These are phyloP conservation scores for Drosophila obscura DNA, from an alignment of 1,140 invertebrate species.

Conservation along the genomic window DNA sequence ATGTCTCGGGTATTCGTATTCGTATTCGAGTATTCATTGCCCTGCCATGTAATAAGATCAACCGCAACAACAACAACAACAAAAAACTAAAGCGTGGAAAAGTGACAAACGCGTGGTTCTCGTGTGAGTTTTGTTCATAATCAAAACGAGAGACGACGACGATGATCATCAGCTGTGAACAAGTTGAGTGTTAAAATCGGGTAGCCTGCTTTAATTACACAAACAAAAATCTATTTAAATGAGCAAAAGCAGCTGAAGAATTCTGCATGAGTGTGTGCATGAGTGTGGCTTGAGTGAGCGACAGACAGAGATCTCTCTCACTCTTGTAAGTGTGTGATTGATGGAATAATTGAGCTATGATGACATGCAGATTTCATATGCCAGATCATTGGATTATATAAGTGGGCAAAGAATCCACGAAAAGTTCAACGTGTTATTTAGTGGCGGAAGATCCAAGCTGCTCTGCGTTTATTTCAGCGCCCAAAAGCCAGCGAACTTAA, in stretches of 20 bases:
- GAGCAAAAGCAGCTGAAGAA: conserved; percentile 29
- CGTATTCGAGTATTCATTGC: conserved; percentile 35
- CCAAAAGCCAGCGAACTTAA: neutral
- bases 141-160: neutral
- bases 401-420: neutral
- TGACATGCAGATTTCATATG: conserved; percentile 33
- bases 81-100: conserved; percentile 72
- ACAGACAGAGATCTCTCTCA: neutral
- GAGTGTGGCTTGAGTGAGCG: conserved; percentile 14
- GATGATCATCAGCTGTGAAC: conserved; percentile 27
- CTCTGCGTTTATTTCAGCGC: conserved; percentile 26
- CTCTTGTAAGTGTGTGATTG: conserved; percentile 26
- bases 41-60: conserved; percentile 32
- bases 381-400: too few relatives aligned
- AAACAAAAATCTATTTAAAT: conserved; percentile 64
- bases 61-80: conserved; percentile 8
- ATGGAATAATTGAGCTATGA: conserved; percentile 37
- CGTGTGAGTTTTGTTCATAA: conserved; percentile 65
- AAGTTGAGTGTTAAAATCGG: conserved; percentile 12
- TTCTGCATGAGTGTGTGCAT: conserved; percentile 24
- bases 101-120: conserved; percentile 72
- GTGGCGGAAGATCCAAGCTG: neutral
- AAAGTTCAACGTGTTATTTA: conserved; percentile 5
- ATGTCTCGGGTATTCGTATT: conserved; percentile 44
- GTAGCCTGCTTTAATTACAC: neutral